Conservation (phyloP, 2,797 vertebrate genomes). For the Tangara arthus region DNA sequence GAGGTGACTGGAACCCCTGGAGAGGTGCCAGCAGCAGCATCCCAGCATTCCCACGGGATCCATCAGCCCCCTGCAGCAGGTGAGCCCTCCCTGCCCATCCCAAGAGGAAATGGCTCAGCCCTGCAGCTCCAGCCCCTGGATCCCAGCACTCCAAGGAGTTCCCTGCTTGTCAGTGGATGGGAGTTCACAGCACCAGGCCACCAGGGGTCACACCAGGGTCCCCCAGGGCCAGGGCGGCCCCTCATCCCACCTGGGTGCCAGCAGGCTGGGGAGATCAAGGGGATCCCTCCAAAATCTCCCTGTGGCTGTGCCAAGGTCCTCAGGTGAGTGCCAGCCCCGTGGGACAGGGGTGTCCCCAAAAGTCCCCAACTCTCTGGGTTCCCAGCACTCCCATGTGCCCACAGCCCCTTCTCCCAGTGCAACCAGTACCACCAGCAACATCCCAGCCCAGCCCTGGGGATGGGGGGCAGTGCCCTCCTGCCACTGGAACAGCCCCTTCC, state of each 20-base stretch:
- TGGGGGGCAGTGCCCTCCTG: not conserved
- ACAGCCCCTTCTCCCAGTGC: not conserved
- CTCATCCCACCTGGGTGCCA: accelerated
- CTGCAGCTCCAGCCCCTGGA: too few species aligned
- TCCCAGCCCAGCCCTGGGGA: not conserved
- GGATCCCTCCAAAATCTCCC: not conserved
- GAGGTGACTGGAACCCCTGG: not conserved
- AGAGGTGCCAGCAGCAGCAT: not conserved
- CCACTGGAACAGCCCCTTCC: not conserved
- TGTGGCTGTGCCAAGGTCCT: not conserved
- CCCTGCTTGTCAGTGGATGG: not conserved
- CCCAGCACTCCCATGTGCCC: not conserved
- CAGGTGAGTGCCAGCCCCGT: not conserved
- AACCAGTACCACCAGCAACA: not conserved
- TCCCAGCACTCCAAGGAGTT: too few species aligned
- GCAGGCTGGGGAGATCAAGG: not conserved
- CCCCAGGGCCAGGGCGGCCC: too few species aligned
- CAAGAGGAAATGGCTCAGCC: not conserved
- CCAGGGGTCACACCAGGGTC: not conserved
- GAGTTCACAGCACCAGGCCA: not conserved
- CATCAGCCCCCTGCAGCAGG: not conserved
- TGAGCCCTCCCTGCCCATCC: not conserved
- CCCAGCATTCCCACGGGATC: not conserved
- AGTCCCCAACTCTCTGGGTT: not conserved
- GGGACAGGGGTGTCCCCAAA: not conserved